phyloP scores from a whole-genome alignment of 2,888 invertebrate species.

The Cephus spinipes region DNA sequence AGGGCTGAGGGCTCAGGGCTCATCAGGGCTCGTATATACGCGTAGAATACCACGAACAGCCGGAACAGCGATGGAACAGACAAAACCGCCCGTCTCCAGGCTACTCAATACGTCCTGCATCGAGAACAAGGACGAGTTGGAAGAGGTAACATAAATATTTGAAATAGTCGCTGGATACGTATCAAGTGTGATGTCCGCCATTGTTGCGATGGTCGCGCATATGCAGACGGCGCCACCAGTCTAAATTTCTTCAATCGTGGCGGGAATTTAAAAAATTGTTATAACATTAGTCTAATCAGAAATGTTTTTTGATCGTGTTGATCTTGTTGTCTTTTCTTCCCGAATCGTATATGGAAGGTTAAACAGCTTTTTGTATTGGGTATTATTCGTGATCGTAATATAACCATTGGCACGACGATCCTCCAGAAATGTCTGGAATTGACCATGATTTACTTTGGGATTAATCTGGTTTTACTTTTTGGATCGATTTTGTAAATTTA shows the following conservation, averaged over 20 bases:
- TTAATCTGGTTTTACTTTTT: background rate
- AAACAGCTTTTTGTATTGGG: no score
- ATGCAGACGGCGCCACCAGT: slow-evolving; percentile 54
- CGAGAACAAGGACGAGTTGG: slow-evolving; percentile 91
- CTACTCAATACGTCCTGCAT: slow-evolving; percentile 85
- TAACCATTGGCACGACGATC: background rate
- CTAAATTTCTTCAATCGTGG: slow-evolving; percentile 22
- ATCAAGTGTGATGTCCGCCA: slow-evolving; percentile 61
- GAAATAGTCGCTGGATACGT: slow-evolving; percentile 59
- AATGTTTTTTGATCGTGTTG: background rate
- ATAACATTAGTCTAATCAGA: background rate
- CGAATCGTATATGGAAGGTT: no score
- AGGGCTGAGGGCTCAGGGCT: slow-evolving; percentile 63
- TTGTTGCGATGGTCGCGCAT: slow-evolving; percentile 71
- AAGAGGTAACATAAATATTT: slow-evolving; percentile 79
- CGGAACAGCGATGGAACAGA: slow-evolving; percentile 64
- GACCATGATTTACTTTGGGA: background rate
- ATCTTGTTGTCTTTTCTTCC: background rate
- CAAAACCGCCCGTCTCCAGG: slow-evolving; percentile 71
- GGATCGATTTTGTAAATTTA: background rate
- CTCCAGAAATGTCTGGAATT: background rate
- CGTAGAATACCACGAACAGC: slow-evolving; percentile 36
- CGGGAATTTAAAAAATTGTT: slow-evolving; percentile 80
- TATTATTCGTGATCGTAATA: background rate
- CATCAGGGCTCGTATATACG: slow-evolving; percentile 53